These are phyloP conservation scores for Elaphurus davidianus DNA, from an alignment of 2,113 vertebrate species.

Conservation along the genomic window DNA sequence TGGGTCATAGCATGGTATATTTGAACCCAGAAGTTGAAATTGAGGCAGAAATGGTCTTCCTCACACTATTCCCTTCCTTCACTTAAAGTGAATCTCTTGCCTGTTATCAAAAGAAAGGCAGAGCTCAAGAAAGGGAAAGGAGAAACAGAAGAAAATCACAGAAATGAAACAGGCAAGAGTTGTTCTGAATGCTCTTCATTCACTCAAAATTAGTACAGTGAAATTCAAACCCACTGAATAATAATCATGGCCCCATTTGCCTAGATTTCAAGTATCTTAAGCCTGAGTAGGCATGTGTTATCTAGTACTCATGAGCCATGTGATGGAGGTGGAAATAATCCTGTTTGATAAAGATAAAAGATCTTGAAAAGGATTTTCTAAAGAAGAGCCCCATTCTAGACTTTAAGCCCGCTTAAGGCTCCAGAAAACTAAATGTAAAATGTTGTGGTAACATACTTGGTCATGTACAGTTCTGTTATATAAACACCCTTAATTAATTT, in stretches of 20 bases:
- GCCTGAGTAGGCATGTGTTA: not conserved
- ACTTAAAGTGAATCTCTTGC: not conserved
- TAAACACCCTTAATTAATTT: not conserved
- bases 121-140: not conserved
- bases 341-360: not conserved
- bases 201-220: not conserved
- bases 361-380: not conserved
- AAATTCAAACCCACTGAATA: not conserved
- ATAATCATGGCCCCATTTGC: not conserved
- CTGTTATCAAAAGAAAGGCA: not conserved
- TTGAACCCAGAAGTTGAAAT: not conserved
- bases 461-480: not conserved
- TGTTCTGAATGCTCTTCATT: not conserved
- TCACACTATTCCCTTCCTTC: not conserved
- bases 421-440: not conserved
- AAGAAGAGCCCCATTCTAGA: not conserved
- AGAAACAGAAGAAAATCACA: not conserved
- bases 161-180: not conserved
- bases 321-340: constrained; percentile 12
- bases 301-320: not conserved
- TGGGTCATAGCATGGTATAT: not conserved
- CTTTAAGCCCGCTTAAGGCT: not conserved
- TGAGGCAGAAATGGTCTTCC: not conserved
- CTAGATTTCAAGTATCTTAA: constrained; percentile 20
- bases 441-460: not conserved